These are phyloP conservation scores for Percopsis omiscomaycus DNA, from an alignment of 2,797 vertebrate genomes.

Conservation along the genomic window DNA sequence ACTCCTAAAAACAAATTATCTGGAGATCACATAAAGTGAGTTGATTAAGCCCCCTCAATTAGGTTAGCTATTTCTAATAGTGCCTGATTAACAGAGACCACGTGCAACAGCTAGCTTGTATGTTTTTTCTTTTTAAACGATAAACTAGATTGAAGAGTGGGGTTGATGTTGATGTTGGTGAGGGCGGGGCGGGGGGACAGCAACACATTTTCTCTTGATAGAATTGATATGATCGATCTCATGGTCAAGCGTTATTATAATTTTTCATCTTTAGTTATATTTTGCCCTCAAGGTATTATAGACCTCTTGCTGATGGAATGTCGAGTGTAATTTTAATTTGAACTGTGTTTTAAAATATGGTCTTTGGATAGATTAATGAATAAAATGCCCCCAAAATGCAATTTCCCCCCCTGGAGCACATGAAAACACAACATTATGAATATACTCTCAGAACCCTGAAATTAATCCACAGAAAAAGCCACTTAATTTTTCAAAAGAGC, in stretches of 20 bases:
- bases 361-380: constrained; percentile 62
- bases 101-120: background rate
- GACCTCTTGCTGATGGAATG: constrained; percentile 63
- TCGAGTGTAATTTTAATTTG: constrained; percentile 65
- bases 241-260: constrained; percentile 29
- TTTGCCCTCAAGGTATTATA: constrained; percentile 52
- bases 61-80: background rate
- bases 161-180: background rate
- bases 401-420: constrained; percentile 55
- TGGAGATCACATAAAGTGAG: no score
- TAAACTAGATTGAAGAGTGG: no score
- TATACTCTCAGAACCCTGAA: constrained; percentile 50
- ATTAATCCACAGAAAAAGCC: constrained; percentile 63
- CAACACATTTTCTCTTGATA: constrained; percentile 40
- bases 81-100: background rate
- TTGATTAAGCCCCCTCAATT: no score
- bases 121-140: background rate
- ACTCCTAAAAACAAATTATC: no score
- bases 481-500: constrained; percentile 66
- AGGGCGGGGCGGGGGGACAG: constrained; percentile 12
- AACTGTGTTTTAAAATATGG: constrained; percentile 59
- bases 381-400: constrained; percentile 47
- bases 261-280: constrained; percentile 55
- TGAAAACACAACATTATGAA: constrained; percentile 63
- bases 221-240: constrained; percentile 30